Evolutionary conservation across 1,140 invertebrate species (phyloP), one percentile per base, ranked within the genome.

Genomic region (Calosoma granatense): DNA sequence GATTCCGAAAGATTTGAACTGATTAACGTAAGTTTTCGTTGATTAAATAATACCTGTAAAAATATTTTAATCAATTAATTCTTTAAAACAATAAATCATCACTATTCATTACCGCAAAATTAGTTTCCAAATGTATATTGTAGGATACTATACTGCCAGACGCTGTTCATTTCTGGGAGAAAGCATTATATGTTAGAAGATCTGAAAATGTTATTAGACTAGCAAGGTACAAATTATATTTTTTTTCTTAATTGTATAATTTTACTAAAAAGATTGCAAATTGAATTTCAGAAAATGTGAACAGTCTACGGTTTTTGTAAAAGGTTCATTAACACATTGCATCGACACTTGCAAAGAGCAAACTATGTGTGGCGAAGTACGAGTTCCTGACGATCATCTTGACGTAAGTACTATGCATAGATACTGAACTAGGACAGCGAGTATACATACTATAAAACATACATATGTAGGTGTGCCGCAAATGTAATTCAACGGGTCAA

Each of bases 281-380:
- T n/a, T n/a, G n/a, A n/a, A n/a, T 52, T 62, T 47, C 75, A 89
- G 87, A 63, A 89, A 90, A 78, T 90, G 88, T 64, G 82, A 85
- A 56, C 86, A 86, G 53, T 83, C 84, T 14, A 86, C 90, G 72
- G 85, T 92, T 1, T 91, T 90, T 70, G 86, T 90, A 30, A 85
- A 88, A 63, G 83, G 88, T 63, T 84, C 85, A 12, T 78, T 85
- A 61, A 88, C 90, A 2, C 91, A 94, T 69, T 98, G 95, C 69
- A 92, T 92, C 62, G 85, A 89, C 60, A 76, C 81, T 0, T 98
- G 95, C 75, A 86, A 87, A 62, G 67, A 80, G 1, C 81, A 79
- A 51, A 97, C 94, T 0, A 89, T 90, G 81, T 98, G 95, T 72
- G 95, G 95, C 0, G 94, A 98, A 72, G 91, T 97, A 2, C 76